Percentiles rank a stretch among this genome's conserved stretches.
phyloP scores from a whole-genome alignment of 2,113 vertebrate genomes.

The Collichthys lucidus region DNA sequence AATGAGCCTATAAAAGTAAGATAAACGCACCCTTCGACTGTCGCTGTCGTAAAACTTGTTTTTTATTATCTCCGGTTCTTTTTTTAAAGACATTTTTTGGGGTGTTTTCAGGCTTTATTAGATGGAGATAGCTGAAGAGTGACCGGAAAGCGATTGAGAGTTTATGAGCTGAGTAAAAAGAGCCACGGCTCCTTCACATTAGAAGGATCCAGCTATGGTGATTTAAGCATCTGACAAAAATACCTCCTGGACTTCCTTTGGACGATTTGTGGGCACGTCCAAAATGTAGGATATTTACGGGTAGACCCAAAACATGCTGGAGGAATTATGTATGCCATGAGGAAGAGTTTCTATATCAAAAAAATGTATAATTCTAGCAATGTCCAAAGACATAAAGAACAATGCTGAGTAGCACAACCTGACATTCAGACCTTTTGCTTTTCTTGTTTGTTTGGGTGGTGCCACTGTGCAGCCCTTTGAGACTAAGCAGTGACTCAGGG shows the following conservation, averaged over 20 bases:
- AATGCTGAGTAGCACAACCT: neutral
- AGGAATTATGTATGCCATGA: neutral
- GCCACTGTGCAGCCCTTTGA: neutral
- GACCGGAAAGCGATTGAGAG: too few relatives aligned
- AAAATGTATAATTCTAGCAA: neutral
- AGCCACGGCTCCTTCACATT: too few relatives aligned
- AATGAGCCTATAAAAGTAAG: neutral
- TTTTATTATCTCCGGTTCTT: neutral
- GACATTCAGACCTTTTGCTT: neutral
- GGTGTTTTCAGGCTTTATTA: neutral
- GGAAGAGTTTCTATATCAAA: neutral
- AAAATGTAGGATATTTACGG: neutral
- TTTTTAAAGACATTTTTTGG: neutral
- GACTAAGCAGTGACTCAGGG: constrained; percentile 1
- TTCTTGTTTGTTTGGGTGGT: neutral
- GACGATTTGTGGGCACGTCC: neutral
- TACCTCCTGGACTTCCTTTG: neutral
- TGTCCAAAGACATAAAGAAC: neutral
- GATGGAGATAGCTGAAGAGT: too few relatives aligned
- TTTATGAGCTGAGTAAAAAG: too few relatives aligned
- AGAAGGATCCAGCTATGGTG: neutral
- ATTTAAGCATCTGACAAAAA: neutral
- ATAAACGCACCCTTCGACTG: neutral
- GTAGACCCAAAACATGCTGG: neutral
- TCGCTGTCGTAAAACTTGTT: neutral